Evolutionary conservation across 1,140 invertebrate species (phyloP), one percentile per base, ranked within the genome.

Genomic region (Drosophila watanabei): DNA sequence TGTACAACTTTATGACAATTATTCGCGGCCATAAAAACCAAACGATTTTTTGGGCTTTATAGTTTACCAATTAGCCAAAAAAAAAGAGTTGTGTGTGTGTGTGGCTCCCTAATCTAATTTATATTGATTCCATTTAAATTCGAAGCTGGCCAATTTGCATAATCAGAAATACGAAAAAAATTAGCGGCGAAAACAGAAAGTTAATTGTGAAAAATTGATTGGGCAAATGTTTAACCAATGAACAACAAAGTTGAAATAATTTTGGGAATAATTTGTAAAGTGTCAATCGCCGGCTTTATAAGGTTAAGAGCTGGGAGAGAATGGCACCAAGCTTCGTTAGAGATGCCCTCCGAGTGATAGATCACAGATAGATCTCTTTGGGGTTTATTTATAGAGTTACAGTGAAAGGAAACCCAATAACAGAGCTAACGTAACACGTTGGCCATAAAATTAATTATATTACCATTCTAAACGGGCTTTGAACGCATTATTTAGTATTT

Each of bases 181-280:
- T 24, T 2, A 24, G 10, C 49, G 16, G 49, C 60, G 57, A 56
- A 46, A 57, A 46, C 45, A 14, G 51, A 85, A 89, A 86, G 79
- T 82, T 86, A 90, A 89, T 89, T 90, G 82, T 89, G 86, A 89
- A 90, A 90, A 89, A 89, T 86, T 76, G 79, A 57, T 51, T 77
- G 68, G 54, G 78, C 86, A 89, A 90, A 85, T 87, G 83, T 65
- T 86, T 70, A 79, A 63, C 51, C 58, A 70, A 49, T 52, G 32
- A 39, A 37, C 59, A 18, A 69, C 35, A 57, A 54, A 39, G 58
- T 52, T 84, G 14, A 48, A 66, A 86, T 72, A 82, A 82, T 81
- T 88, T 75, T 68, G 51, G 30, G 56, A 75, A 88, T 62, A 75
- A 89, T 81, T 79, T 80, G 78, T 89, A 41, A 83, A 81, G 56